phyloP scores from a whole-genome alignment of 2,888 invertebrate species.

The Agrotis ipsilon region DNA sequence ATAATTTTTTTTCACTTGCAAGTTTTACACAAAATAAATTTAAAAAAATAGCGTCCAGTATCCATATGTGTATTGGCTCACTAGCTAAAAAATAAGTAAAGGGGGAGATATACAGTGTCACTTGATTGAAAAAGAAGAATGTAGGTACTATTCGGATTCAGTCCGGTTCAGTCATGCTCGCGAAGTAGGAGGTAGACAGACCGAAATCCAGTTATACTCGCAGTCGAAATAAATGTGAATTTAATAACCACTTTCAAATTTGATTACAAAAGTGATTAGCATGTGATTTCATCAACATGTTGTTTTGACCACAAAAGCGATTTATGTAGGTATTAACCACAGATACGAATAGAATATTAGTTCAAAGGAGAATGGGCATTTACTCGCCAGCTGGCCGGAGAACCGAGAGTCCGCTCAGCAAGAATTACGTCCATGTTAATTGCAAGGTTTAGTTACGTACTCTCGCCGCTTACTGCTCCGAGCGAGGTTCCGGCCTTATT shows the following conservation, averaged over 20 bases:
- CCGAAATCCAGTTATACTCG: no score
- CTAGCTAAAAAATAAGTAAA: no score
- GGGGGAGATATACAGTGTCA: no score
- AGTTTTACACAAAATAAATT: no score
- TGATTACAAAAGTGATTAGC: conserved; percentile 13
- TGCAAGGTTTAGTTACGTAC: conserved; percentile 71
- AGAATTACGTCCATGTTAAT: conserved; percentile 71
- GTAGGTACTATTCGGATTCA: no score
- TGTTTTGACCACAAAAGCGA: background rate
- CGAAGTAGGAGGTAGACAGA: no score
- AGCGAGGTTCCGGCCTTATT: conserved; percentile 60
- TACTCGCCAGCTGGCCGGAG: conserved; percentile 31
- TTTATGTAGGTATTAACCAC: conserved; percentile 16
- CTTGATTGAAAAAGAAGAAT: no score
- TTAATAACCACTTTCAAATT: background rate
- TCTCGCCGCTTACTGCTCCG: conserved; percentile 58
- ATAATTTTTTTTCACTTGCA: background rate
- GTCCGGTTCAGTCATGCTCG: no score
- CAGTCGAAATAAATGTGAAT: conserved; percentile 4
- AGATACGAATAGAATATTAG: conserved; percentile 28
- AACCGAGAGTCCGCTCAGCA: conserved; percentile 36
- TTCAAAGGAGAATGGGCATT: conserved; percentile 28
- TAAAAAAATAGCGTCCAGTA: no score
- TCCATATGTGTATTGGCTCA: no score
- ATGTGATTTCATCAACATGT: conserved; percentile 8